A percentile compares a stretch with the other conserved stretches of the same genome.
Evolutionary conservation across 2,797 vertebrate species (phyloP).

Genomic region (Microchirus variegatus): DNA sequence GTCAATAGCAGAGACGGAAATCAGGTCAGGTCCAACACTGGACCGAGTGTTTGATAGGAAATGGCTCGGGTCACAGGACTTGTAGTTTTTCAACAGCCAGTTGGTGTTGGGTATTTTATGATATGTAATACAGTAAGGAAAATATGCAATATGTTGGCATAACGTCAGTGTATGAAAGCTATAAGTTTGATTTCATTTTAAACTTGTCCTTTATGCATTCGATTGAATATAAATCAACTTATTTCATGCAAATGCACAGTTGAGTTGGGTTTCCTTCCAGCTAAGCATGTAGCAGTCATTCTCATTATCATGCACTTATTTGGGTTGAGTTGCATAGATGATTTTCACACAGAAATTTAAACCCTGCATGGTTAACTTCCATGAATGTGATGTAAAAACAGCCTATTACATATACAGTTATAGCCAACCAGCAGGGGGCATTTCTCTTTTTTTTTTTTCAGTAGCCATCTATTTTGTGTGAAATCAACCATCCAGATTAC

Average conservation of each 20-base stretch:
- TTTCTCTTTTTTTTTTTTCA: conserved; percentile 49
- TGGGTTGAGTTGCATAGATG: conserved; percentile 52
- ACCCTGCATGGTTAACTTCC: neutral
- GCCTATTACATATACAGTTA: conserved; percentile 1
- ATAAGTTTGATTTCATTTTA: too few relatives aligned
- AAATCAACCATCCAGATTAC: conserved; percentile 60
- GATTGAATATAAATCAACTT: too few relatives aligned
- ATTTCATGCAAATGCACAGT: conserved; percentile 37
- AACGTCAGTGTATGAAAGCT: conserved; percentile 1
- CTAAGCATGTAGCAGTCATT: conserved; percentile 52
- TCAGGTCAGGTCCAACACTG: conserved; percentile 70
- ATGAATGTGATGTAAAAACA: neutral
- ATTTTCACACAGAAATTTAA: conserved; percentile 33
- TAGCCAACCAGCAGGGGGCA: conserved; percentile 57
- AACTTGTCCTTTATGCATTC: too few relatives aligned
- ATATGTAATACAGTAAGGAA: conserved; percentile 22
- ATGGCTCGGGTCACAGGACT: conserved; percentile 20
- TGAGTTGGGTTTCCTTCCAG: conserved; percentile 43
- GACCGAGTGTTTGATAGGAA: conserved; percentile 58
- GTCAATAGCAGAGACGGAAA: conserved; percentile 81
- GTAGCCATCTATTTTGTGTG: conserved; percentile 47
- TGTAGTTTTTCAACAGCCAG: conserved; percentile 20
- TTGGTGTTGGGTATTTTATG: conserved; percentile 22
- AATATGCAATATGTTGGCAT: conserved; percentile 3
- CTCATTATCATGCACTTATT: conserved; percentile 54